Evolutionary conservation across 2,797 vertebrate genomes (phyloP).

Genomic region (Sebastes oblongus): DNA sequence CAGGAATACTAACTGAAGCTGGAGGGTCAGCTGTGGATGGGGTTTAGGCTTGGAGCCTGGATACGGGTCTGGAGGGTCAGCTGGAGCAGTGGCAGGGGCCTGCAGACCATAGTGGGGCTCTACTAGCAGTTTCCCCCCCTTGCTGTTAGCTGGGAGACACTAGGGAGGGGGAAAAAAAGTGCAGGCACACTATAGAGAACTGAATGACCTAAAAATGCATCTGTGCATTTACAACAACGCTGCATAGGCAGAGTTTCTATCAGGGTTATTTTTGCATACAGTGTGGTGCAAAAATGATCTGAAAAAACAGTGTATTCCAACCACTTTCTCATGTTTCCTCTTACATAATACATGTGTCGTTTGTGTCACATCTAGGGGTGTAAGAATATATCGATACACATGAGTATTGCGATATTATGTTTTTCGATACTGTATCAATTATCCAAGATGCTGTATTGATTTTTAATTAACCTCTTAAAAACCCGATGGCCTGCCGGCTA

Average conservation of each 20-base stretch:
- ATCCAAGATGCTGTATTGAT: too few species aligned
- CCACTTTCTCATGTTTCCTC: not conserved
- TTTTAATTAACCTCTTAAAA: too few species aligned
- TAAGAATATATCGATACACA: too few species aligned
- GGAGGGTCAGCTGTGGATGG: constrained; percentile 35
- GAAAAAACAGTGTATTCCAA: not conserved
- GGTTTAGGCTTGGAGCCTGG: constrained; percentile 42
- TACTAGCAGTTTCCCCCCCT: constrained; percentile 55
- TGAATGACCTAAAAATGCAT: constrained; percentile 58
- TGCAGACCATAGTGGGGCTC: constrained; percentile 69
- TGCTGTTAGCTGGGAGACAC: constrained; percentile 55
- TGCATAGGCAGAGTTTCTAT: not conserved
- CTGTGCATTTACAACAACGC: constrained; percentile 31
- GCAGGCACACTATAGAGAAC: constrained; percentile 48
- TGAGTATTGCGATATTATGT: too few species aligned
- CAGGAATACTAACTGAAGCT: constrained; percentile 34
- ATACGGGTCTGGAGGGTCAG: constrained; percentile 60
- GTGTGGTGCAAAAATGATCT: not conserved
- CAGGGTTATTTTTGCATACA: not conserved
- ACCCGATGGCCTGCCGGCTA: too few species aligned
- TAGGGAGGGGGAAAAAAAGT: constrained; percentile 38
- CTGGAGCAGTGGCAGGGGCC: constrained; percentile 70
- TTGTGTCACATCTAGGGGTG: not conserved
- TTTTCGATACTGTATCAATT: too few species aligned
- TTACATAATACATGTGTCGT: not conserved